A percentile compares a stretch with the other conserved stretches of the same genome.
Evolutionary conservation across 2,797 vertebrate species (phyloP).

Genomic region (Argentina silus): DNA sequence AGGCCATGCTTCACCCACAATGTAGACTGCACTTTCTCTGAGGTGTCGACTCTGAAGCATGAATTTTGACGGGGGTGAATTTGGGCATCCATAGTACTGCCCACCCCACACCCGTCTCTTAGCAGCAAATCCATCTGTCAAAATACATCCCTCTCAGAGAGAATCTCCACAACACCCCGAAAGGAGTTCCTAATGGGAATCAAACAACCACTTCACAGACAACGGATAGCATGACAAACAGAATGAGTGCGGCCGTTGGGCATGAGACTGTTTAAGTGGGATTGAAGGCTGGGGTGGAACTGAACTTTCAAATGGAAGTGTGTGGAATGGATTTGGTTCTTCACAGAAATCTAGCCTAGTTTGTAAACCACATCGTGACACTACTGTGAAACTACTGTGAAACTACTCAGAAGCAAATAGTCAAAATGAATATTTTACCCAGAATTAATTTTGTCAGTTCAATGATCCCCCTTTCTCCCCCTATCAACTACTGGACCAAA

Average conservation of each 20-base stretch:
- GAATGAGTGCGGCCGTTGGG: conserved; percentile 17
- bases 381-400: too few species aligned
- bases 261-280: not conserved
- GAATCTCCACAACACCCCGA: conserved; percentile 22
- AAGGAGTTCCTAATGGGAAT: conserved; percentile 29
- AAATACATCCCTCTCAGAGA: conserved; percentile 15
- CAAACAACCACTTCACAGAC: conserved; percentile 31
- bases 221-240: conserved; percentile 26
- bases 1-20: conserved; percentile 7
- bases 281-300: not conserved
- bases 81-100: too few species aligned
- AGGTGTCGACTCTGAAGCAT: too few species aligned
- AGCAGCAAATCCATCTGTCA: conserved; percentile 31
- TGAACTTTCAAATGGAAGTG: not conserved
- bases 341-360: not conserved
- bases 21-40: not conserved
- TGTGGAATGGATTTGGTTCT: not conserved
- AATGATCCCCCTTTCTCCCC: too few species aligned
- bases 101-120: not conserved
- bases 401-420: too few species aligned
- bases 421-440: too few species aligned
- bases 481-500: too few species aligned
- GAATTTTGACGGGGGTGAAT: too few species aligned
- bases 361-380: too few species aligned
- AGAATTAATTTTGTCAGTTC: too few species aligned